Evolutionary conservation across 2,113 vertebrate genomes (phyloP).

Genomic region (Craseonycteris thonglongyai): DNA sequence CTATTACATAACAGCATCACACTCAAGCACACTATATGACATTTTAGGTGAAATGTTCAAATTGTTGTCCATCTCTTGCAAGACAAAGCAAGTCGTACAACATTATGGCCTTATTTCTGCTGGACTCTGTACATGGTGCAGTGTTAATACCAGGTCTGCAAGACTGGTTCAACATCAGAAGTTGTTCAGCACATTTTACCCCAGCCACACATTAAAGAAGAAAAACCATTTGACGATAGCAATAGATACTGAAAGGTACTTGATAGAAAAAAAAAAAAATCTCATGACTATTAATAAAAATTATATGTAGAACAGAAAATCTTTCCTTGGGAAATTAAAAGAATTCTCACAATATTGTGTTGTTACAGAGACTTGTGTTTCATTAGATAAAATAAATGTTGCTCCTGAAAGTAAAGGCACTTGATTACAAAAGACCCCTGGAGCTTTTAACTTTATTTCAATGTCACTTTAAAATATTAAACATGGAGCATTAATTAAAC

Average conservation of each 20-base stretch:
- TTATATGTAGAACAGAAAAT: neutral
- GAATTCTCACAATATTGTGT: neutral
- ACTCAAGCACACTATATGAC: too few species aligned
- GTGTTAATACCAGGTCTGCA: neutral
- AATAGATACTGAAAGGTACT: neutral
- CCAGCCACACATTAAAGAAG: neutral
- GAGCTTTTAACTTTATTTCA: conserved; percentile 50
- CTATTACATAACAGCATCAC: too few species aligned
- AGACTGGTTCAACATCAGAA: neutral
- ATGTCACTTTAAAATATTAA: conserved; percentile 54
- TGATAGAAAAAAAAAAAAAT: neutral
- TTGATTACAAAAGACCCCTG: conserved; percentile 38
- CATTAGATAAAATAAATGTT: conserved; percentile 55
- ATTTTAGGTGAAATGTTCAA: too few species aligned
- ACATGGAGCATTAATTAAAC: conserved; percentile 46
- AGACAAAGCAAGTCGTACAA: too few species aligned
- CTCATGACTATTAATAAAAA: neutral
- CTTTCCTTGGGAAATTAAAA: neutral
- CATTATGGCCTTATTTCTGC: too few species aligned
- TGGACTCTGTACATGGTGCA: neutral
- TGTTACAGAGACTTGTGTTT: conserved; percentile 9
- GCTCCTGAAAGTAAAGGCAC: neutral
- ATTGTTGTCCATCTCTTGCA: too few species aligned
- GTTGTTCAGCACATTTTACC: neutral
- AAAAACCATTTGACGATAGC: neutral